Percentiles rank a stretch among this genome's conserved stretches.
phyloP scores from a whole-genome alignment of 1,140 invertebrate genomes.

The Gyrodactylus bullatarudis region DNA sequence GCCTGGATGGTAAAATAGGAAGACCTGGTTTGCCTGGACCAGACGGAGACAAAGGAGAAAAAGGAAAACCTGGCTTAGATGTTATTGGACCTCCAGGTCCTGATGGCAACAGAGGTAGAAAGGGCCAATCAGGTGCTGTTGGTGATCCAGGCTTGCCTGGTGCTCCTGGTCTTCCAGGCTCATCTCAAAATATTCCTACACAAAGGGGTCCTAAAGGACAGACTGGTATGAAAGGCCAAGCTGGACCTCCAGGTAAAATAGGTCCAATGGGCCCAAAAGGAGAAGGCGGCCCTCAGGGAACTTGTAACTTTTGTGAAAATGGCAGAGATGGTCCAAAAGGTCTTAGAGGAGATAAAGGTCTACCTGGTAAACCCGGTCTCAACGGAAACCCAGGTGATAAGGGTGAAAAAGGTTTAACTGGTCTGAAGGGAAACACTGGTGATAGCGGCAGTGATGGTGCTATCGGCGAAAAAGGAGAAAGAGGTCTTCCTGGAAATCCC shows the following conservation, averaged over 20 bases:
- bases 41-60: background rate
- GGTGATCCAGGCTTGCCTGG: background rate
- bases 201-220: background rate
- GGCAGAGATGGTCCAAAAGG: background rate
- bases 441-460: background rate
- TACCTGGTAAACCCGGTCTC: background rate
- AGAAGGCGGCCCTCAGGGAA: background rate
- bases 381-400: background rate
- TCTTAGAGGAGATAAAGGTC: background rate
- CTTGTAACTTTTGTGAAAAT: background rate
- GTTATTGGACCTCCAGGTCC: background rate
- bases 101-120: background rate
- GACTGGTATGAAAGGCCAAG: background rate
- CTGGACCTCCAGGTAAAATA: background rate
- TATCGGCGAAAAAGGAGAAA: background rate
- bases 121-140: background rate
- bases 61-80: background rate
- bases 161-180: background rate
- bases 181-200: background rate
- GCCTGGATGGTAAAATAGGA: conserved; percentile 7
- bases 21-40: conserved; percentile 1
- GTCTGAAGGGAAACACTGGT: background rate
- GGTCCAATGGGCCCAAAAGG: background rate
- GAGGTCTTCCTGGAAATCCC: background rate
- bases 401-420: background rate